These are phyloP conservation scores for Rhinoraja longicauda DNA, from an alignment of 2,797 vertebrate genomes.

Conservation along the genomic window DNA sequence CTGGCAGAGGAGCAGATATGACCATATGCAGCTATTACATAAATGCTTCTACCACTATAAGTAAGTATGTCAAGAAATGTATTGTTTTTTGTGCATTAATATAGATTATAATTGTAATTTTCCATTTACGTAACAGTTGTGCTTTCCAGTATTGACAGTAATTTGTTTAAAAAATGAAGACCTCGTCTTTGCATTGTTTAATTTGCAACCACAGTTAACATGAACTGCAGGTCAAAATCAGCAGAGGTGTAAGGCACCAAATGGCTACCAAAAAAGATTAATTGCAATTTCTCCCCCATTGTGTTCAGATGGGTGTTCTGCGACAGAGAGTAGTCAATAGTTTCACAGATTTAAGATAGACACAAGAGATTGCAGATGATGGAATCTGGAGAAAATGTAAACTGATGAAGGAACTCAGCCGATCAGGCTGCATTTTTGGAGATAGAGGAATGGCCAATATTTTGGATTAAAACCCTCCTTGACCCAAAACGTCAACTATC, in stretches of 20 bases:
- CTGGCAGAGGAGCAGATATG: conserved; percentile 56
- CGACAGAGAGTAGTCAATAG: background rate
- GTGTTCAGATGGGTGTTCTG: background rate
- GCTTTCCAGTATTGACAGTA: background rate
- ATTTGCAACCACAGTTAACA: background rate
- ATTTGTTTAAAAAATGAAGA: background rate
- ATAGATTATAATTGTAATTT: background rate
- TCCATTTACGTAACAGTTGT: background rate
- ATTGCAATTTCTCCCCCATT: background rate
- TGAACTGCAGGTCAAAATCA: background rate
- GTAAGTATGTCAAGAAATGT: conserved; percentile 61
- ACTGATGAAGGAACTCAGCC: no score
- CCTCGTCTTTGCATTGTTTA: background rate
- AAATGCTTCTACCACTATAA: conserved; percentile 58
- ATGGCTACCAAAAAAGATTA: background rate
- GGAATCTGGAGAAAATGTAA: no score
- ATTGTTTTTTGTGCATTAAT: background rate
- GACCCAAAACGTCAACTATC: no score
- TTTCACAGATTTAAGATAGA: background rate
- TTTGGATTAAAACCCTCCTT: no score
- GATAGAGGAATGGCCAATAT: no score
- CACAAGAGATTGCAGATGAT: no score
- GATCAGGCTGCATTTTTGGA: no score
- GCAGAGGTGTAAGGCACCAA: background rate
- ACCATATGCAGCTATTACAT: conserved; percentile 71